Percentiles rank a stretch among this genome's conserved stretches.
Conservation (phyloP, 2,113 vertebrate genomes). For the Tragelaphus strepsiceros region DNA sequence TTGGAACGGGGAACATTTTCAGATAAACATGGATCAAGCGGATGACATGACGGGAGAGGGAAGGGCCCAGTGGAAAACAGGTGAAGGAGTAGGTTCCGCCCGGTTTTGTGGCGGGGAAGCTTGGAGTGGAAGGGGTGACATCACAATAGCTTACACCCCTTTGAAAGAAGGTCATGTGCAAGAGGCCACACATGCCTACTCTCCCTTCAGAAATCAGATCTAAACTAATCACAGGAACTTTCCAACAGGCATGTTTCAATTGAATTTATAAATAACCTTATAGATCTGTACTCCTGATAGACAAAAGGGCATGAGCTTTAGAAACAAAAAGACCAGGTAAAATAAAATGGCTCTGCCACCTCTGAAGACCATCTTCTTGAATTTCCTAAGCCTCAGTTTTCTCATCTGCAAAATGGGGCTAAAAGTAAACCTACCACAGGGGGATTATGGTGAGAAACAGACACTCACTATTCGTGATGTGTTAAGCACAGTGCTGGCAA, state of each 20-base stretch:
- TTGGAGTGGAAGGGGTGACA: background rate
- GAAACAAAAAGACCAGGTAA: background rate
- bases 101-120: background rate
- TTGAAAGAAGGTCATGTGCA: rapidly evolving
- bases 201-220: background rate
- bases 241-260: background rate
- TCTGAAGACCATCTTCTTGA: background rate
- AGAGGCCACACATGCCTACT: background rate
- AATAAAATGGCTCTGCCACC: background rate
- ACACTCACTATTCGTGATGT: background rate
- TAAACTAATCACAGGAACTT: background rate
- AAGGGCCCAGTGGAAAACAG: background rate
- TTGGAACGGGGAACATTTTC: background rate
- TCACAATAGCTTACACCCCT: background rate
- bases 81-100: background rate
- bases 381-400: background rate
- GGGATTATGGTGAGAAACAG: background rate
- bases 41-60: background rate
- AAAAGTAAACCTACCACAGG: background rate
- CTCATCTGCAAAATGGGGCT: background rate
- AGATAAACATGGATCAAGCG: background rate
- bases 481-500: too few species aligned
- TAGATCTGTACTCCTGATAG: background rate
- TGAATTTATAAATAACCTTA: background rate
- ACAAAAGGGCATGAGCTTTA: background rate